A percentile compares a stretch with the other conserved stretches of the same genome.
Evolutionary conservation across 2,797 vertebrate genomes (phyloP).

Genomic region (Masticophis lateralis): DNA sequence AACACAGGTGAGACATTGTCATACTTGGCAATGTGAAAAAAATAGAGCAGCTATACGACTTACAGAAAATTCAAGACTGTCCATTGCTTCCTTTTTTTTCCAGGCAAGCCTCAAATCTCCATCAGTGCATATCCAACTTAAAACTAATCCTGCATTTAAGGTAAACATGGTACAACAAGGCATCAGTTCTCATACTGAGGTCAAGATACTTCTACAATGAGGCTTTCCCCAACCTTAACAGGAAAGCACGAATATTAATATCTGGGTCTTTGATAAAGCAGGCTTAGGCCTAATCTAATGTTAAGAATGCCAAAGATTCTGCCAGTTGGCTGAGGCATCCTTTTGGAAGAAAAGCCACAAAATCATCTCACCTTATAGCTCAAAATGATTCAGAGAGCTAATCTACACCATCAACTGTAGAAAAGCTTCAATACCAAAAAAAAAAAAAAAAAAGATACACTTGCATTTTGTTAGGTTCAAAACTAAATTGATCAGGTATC

Average conservation of each 20-base stretch:
- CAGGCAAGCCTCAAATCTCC: background rate
- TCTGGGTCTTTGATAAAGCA: conserved; percentile 72
- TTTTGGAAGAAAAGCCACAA: conserved; percentile 5
- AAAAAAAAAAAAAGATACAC: background rate
- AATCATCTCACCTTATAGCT: background rate
- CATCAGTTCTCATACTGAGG: background rate
- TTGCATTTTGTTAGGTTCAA: conserved; percentile 60
- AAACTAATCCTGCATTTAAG: background rate
- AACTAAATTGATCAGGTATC: conserved; percentile 70
- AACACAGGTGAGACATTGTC: background rate
- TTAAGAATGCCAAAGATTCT: conserved; percentile 72
- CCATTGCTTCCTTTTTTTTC: background rate
- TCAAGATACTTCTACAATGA: conserved; percentile 63
- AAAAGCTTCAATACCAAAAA: background rate
- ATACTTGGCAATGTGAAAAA: background rate
- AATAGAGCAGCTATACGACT: background rate
- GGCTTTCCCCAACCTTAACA: conserved; percentile 68
- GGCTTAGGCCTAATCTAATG: conserved; percentile 74
- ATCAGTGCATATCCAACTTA: background rate
- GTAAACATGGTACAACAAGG: background rate
- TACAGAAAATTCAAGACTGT: background rate
- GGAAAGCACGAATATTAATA: conserved; percentile 67
- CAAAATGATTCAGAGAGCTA: background rate
- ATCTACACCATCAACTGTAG: background rate
- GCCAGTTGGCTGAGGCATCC: conserved; percentile 69